Percentiles rank a stretch among this genome's conserved stretches.
Evolutionary conservation across 2,113 vertebrate genomes (phyloP).

Genomic region (Actenoides hombroni): DNA sequence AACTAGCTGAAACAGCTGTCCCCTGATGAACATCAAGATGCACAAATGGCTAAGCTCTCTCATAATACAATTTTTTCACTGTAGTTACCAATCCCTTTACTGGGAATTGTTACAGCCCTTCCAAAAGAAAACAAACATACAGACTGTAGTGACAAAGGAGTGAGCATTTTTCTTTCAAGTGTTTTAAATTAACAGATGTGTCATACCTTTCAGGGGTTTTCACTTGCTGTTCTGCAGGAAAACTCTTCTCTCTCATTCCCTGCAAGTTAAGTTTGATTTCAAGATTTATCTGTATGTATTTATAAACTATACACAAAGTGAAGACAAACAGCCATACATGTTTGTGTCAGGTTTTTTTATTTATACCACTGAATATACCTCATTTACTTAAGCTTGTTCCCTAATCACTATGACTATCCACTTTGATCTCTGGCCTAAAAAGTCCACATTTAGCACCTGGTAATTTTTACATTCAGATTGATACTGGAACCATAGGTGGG

Average conservation of each 20-base stretch:
- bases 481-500: not conserved
- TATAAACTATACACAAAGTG: not conserved
- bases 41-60: not conserved
- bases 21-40: not conserved
- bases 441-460: not conserved
- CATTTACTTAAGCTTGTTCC: not conserved
- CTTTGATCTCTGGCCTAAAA: not conserved
- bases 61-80: not conserved
- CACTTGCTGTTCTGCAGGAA: conserved; percentile 66
- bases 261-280: conserved; percentile 57
- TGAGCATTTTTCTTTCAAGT: not conserved
- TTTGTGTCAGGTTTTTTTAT: not conserved
- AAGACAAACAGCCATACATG: not conserved
- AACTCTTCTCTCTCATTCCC: conserved; percentile 78
- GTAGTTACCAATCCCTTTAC: not conserved
- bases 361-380: not conserved
- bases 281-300: not conserved
- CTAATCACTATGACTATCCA: not conserved
- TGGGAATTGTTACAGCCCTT: not conserved
- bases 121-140: not conserved
- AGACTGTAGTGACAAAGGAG: not conserved
- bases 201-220: conserved; percentile 82
- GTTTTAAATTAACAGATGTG: not conserved
- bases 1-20: not conserved
- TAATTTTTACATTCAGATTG: not conserved